These are phyloP conservation scores for Pseudorhombus dupliciocellatus DNA, from an alignment of 2,113 vertebrate genomes.

Conservation along the genomic window DNA sequence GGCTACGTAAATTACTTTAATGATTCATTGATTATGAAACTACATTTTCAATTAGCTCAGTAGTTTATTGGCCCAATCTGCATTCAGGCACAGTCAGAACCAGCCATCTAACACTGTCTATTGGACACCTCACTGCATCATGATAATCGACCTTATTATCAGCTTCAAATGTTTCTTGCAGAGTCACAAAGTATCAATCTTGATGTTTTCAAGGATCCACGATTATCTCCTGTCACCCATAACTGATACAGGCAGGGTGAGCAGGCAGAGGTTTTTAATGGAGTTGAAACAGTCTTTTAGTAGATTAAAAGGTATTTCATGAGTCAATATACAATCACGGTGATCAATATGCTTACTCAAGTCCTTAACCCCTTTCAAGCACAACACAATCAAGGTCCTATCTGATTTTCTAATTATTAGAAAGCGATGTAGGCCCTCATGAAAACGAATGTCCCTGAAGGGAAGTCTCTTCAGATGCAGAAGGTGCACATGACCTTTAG, in stretches of 20 bases:
- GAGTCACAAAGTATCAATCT: slow-evolving; percentile 24
- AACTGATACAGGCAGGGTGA: slow-evolving; percentile 3
- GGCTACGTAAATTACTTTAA: too few species aligned
- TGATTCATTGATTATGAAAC: too few species aligned
- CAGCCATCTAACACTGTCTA: too few species aligned
- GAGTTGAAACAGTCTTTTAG: slow-evolving; percentile 18
- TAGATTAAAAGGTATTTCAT: slow-evolving; percentile 49
- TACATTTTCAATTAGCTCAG: too few species aligned
- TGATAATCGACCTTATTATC: background rate
- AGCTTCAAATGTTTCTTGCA: slow-evolving; percentile 9
- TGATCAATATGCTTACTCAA: slow-evolving; percentile 52
- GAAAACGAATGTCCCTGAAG: slow-evolving; percentile 30
- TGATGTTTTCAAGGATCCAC: slow-evolving; percentile 22
- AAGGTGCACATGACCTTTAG: slow-evolving; percentile 33
- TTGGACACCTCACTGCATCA: background rate
- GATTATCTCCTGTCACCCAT: slow-evolving; percentile 3
- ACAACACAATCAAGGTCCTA: slow-evolving; percentile 33
- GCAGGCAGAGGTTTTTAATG: slow-evolving; percentile 5
- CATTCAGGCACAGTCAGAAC: too few species aligned
- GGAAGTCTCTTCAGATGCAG: slow-evolving; percentile 33
- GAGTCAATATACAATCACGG: slow-evolving; percentile 49
- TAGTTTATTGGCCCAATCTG: too few species aligned
- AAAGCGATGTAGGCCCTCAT: slow-evolving; percentile 35
- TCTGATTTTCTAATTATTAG: slow-evolving; percentile 43
- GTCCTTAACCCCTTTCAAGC: slow-evolving; percentile 38